Percentiles rank a stretch among this genome's conserved stretches.
phyloP scores from a whole-genome alignment of 2,888 invertebrate species.

The Athripsodes cinereus region DNA sequence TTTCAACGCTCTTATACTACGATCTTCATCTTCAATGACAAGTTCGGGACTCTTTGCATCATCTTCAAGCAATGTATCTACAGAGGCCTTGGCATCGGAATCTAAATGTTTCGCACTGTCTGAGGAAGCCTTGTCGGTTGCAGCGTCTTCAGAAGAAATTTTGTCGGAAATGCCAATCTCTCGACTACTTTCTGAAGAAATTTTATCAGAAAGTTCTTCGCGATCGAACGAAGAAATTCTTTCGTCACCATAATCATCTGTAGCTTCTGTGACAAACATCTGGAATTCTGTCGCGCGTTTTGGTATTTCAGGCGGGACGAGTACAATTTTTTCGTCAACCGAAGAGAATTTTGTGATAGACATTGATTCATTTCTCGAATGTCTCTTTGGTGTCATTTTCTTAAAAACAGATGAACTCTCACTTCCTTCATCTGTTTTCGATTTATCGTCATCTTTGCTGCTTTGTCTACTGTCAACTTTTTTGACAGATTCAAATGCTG shows the following conservation, averaged over 20 bases:
- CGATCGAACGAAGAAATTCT: conserved; percentile 39
- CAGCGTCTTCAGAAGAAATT: conserved; percentile 49
- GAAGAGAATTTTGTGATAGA: conserved; percentile 40
- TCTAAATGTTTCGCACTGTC: conserved; percentile 31
- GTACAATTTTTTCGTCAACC: conserved; percentile 34
- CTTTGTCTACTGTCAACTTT: conserved; percentile 4
- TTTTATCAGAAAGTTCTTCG: conserved; percentile 47
- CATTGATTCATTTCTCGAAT: conserved; percentile 45
- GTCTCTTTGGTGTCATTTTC: conserved; percentile 45
- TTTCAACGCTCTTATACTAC: conserved; percentile 4
- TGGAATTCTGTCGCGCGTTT: conserved; percentile 36
- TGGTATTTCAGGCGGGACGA: conserved; percentile 36
- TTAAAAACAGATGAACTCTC: conserved; percentile 37
- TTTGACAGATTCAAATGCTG: conserved; percentile 29
- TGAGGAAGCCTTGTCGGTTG: conserved; percentile 48
- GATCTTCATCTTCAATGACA: conserved; percentile 14
- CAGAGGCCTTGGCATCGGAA: conserved; percentile 17
- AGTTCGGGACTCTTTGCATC: conserved; percentile 20
- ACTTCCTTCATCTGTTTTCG: conserved; percentile 9
- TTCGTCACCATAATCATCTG: conserved; percentile 36
- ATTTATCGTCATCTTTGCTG: conserved; percentile 14
- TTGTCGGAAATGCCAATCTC: conserved; percentile 49
- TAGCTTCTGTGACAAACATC: conserved; percentile 47
- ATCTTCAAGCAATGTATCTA: conserved; percentile 16
- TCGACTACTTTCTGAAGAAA: conserved; percentile 48